Conservation (phyloP, 2,888 invertebrate genomes). For the Diploptera punctata region DNA sequence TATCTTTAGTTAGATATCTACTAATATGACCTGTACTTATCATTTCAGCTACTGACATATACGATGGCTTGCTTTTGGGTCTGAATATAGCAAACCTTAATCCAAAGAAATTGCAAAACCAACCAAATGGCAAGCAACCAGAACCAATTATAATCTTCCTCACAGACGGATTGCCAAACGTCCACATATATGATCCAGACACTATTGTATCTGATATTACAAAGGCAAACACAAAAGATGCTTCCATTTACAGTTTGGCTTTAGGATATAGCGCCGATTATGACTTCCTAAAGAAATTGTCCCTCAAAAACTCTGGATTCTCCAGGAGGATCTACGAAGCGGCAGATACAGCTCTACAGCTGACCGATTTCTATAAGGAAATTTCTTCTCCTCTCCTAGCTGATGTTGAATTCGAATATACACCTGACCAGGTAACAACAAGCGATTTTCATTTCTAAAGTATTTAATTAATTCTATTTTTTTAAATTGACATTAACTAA, state of each 20-base stretch:
- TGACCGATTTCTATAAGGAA: conserved; percentile 70
- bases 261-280: conserved; percentile 74
- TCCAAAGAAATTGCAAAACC: background rate
- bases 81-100: conserved; percentile 57
- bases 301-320: conserved; percentile 70
- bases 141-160: conserved; percentile 66
- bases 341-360: conserved; percentile 69
- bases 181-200: conserved; percentile 58
- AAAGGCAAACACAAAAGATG: conserved; percentile 56
- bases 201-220: conserved; percentile 61
- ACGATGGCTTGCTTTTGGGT: conserved; percentile 64
- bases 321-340: conserved; percentile 75
- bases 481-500: too few relatives aligned
- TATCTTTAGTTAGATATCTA: too few relatives aligned
- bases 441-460: too few relatives aligned
- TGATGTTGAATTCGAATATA: conserved; percentile 70
- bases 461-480: too few relatives aligned
- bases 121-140: background rate
- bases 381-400: conserved; percentile 72
- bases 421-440: too few relatives aligned
- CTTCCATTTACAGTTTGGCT: conserved; percentile 70
- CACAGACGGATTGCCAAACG: conserved; percentile 71
- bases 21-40: too few relatives aligned
- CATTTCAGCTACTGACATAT: conserved; percentile 74
- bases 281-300: conserved; percentile 68